These are phyloP conservation scores for Romanogobio albipinnatus DNA, from an alignment of 2,113 vertebrate genomes.

Conservation along the genomic window DNA sequence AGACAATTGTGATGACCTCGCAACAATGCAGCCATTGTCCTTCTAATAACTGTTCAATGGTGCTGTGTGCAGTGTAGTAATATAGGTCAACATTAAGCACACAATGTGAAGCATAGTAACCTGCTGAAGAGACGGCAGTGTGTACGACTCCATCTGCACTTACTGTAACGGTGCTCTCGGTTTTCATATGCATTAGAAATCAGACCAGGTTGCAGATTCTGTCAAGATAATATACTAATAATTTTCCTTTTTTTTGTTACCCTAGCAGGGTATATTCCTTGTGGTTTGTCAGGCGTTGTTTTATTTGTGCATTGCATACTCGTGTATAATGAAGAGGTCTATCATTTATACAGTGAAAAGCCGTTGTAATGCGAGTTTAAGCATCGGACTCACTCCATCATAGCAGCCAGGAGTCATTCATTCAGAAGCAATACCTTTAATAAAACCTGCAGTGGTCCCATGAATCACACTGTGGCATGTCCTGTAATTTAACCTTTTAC, in stretches of 20 bases:
- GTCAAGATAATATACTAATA: background rate
- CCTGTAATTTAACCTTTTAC: background rate
- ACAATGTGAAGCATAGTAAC: constrained; percentile 6
- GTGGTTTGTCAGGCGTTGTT: background rate
- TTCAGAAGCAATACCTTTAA: background rate
- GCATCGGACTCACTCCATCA: background rate
- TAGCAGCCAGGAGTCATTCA: background rate
- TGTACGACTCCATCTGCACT: background rate
- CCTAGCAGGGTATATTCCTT: background rate
- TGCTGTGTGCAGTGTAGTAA: background rate
- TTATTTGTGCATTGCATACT: background rate
- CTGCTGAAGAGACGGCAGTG: background rate
- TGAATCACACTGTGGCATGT: constrained; percentile 7
- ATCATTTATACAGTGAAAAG: background rate
- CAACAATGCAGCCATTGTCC: background rate
- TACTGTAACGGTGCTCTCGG: background rate
- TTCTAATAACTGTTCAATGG: background rate
- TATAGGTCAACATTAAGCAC: constrained; percentile 24
- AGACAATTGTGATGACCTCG: background rate
- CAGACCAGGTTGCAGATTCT: background rate
- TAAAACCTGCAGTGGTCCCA: background rate
- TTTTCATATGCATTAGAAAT: background rate
- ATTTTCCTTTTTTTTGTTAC: background rate
- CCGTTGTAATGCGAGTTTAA: background rate
- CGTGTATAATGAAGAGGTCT: background rate